Base-by-base conservation (phyloP, 2,797 vertebrate species). In the Muscicapa striata region DNA sequence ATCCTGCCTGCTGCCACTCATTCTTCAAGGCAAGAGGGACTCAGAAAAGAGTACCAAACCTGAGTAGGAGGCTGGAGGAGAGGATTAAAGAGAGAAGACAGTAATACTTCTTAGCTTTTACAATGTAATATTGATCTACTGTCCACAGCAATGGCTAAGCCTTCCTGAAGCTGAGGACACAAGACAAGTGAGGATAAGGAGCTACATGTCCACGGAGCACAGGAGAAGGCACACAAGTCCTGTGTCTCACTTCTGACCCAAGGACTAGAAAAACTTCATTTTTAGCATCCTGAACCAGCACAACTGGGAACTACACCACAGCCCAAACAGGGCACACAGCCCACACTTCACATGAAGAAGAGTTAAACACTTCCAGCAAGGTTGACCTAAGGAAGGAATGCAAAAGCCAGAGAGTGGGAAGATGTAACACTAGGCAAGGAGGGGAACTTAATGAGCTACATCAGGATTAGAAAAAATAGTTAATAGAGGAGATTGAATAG, bases 41-140 rank as follows among this genome's bases (percentile, higher is more conserved):
- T 84, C 73, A 62, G 46, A 23, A 58, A 80, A 55, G 49, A 89
- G 40, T 27, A 84, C 18, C 40, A 73, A 87, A 87, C 66, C 34
- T 19, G 32, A 92, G 43, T 1, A 78, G 24, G 34, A 78, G 43
- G 51, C 73, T 84, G 45, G 36, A 86, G 66, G 48, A 69, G 59
- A 87, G 59, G 63, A 92, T 70, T 92, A 75, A 66, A 78, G 69
- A 89, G 43, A 77, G 34, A 30, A 89, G 40, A 62, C 23, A 38
- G 54, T 78, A 95, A 93, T 63, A 43, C 51, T 77, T 78, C 62
- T 81, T 67, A 79, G 55, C 41, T 88, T 91, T 59, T 66, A 91
- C 29, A 73, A 40, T 36, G 27, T 24, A 58, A 75, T 85, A 93
- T 63, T 63, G 89, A 96, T 86, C 62, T 86, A 51, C 61, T 66